These are phyloP conservation scores for Drosophila punjabiensis DNA, from an alignment of 1,140 invertebrate genomes.

Conservation along the genomic window DNA sequence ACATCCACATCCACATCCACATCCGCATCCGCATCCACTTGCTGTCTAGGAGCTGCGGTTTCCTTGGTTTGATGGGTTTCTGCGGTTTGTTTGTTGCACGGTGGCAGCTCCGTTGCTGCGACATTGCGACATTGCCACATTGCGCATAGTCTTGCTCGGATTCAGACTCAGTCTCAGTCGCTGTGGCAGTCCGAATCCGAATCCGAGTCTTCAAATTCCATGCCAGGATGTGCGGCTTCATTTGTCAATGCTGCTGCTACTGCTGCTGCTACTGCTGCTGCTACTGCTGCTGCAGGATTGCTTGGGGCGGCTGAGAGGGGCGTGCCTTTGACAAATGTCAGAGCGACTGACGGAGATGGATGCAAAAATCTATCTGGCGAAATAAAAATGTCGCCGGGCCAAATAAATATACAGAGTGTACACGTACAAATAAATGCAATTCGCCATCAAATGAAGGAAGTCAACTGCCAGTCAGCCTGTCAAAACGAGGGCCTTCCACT, in stretches of 20 bases:
- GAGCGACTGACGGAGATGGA: slow-evolving; percentile 46
- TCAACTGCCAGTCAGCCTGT: slow-evolving; percentile 59
- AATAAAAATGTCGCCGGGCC: slow-evolving; percentile 53
- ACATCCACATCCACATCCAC: slow-evolving; percentile 9
- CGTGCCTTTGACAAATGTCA: slow-evolving; percentile 52
- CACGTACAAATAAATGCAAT: slow-evolving; percentile 47
- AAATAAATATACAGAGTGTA: slow-evolving; percentile 21
- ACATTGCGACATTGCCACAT: slow-evolving; percentile 27
- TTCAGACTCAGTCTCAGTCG: slow-evolving; percentile 3
- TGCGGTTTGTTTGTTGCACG: slow-evolving; percentile 61
- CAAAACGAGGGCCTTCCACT: slow-evolving; percentile 27
- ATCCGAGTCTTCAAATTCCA: slow-evolving; percentile 39
- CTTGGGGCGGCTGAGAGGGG: background rate
- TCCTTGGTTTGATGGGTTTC: slow-evolving; percentile 56
- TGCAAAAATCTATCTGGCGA: slow-evolving; percentile 56
- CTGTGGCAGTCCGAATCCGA: background rate
- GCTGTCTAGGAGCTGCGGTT: slow-evolving; percentile 48
- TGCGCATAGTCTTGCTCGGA: slow-evolving; percentile 18
- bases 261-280: slow-evolving; percentile 4
- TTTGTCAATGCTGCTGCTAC: slow-evolving; percentile 48
- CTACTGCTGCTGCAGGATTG: background rate
- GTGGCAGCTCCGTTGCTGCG: slow-evolving; percentile 29
- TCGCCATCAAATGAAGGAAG: slow-evolving; percentile 38
- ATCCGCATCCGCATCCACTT: slow-evolving; percentile 19
- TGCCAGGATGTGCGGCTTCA: slow-evolving; percentile 52